Base-by-base conservation (phyloP, 2,113 vertebrate genomes). In the Puntigrus tetrazona region DNA sequence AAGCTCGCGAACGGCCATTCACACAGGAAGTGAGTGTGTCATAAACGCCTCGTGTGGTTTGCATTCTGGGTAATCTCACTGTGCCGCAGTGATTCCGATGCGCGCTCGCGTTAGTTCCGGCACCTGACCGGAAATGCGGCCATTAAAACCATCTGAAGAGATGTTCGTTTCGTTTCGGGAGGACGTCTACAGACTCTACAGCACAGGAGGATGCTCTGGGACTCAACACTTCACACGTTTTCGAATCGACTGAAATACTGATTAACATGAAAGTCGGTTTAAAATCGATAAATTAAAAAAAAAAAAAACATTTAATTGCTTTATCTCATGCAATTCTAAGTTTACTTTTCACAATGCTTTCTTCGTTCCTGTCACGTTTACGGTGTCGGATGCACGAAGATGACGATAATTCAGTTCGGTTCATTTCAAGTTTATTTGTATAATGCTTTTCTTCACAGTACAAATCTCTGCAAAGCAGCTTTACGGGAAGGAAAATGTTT, bases 11-110 rank as follows among this genome's bases (percentile, higher is more conserved):
- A 86, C 76, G 80, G 87, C 84, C n/a, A 83, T 50, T 76, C 78
- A 84, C 89, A 90, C 57, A 78, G 31, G 29, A 90, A 85, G 84
- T 78, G 75, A 82, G 82, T 25, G 83, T 63, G 45, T 27, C 7
- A 16, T 61, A 38, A 25, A 41, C 22, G 4, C 20, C 36, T 76
- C 10, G 7, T 55, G 47, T 76, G 47, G 52, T 16, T 41, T 75
- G 47, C 38, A 25, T 18, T 27, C 70, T 77, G 47, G 18, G 74
- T 77, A 77, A 77, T 52, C 47, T 11, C 16, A 1, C 41, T 45
- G 73, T 9, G 73, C 25, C 34, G 27, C 47, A 41, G 69, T 45
- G 9, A 36, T 36, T 69, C 1, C 9, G 18, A 69, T 69, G 61
- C 13, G 55, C 38, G 14, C 31, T 31, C 27, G 61, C 27, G 18